phyloP scores from a whole-genome alignment of 2,888 invertebrate genomes.

The Pilophorus perplexus region DNA sequence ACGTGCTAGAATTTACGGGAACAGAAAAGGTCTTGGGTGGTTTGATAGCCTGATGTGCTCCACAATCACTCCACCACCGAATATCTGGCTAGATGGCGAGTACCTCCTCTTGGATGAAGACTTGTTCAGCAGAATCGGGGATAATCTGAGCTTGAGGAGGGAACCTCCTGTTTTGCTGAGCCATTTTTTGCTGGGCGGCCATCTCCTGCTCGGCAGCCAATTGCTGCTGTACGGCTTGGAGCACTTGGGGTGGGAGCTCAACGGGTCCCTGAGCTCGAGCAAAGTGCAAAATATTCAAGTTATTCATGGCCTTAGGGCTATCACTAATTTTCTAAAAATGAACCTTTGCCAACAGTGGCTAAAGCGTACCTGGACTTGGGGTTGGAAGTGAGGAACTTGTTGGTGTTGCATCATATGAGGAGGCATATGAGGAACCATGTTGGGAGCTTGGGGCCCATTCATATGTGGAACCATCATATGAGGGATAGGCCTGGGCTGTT shows the following conservation, averaged over 20 bases:
- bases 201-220: constrained; percentile 42
- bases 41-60: too few species aligned
- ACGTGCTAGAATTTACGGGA: too few species aligned
- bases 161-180: constrained; percentile 30
- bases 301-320: too few species aligned
- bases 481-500: constrained; percentile 10
- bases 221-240: constrained; percentile 50
- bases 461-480: constrained; percentile 23
- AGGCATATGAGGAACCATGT: constrained; percentile 10
- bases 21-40: too few species aligned
- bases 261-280: constrained; percentile 16
- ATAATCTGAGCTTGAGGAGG: constrained; percentile 34
- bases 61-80: too few species aligned
- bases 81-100: too few species aligned
- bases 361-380: too few species aligned
- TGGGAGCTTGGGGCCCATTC: constrained; percentile 3
- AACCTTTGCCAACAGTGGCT: too few species aligned
- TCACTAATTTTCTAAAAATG: too few species aligned
- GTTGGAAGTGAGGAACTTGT: constrained; percentile 12
- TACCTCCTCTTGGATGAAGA: constrained; percentile 34
- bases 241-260: constrained; percentile 49
- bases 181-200: constrained; percentile 19
- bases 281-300: background rate
- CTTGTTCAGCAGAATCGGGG: constrained; percentile 32
- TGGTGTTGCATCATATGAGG: constrained; percentile 23